Percentiles rank a stretch among this genome's conserved stretches.
Evolutionary conservation across 2,888 invertebrate genomes (phyloP).

Genomic region (Labia minor): DNA sequence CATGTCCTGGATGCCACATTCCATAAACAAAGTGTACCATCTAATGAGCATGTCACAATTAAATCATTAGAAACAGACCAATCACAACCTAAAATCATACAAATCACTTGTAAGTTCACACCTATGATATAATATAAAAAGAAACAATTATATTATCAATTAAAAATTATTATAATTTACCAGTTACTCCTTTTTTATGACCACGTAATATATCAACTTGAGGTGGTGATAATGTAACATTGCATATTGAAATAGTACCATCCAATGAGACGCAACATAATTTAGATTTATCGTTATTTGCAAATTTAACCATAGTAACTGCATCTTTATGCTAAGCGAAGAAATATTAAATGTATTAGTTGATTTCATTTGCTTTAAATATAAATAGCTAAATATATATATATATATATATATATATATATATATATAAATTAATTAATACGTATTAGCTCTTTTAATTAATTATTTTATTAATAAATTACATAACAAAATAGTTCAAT

Average conservation of each 20-base stretch:
- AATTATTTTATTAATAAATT: no score
- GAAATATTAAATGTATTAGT: no score
- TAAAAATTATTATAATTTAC: slow-evolving; percentile 34
- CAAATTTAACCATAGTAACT: slow-evolving; percentile 70
- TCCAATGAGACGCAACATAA: slow-evolving; percentile 72
- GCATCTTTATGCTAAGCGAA: slow-evolving; percentile 52
- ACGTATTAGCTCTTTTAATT: no score
- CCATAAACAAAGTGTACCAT: slow-evolving; percentile 67
- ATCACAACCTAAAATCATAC: slow-evolving; percentile 69
- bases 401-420: no score
- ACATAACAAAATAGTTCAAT: no score
- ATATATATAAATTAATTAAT: slow-evolving; percentile 18
- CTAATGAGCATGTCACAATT: slow-evolving; percentile 64
- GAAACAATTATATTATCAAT: no score
- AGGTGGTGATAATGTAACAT: slow-evolving; percentile 60
- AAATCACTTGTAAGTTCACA: slow-evolving; percentile 26
- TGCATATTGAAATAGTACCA: slow-evolving; percentile 67
- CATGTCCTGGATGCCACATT: slow-evolving; percentile 44
- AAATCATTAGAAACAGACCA: slow-evolving; percentile 81
- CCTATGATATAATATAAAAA: no score
- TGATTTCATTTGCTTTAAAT: no score
- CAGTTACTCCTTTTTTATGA: slow-evolving; percentile 63
- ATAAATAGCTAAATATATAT: no score
- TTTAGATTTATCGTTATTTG: slow-evolving; percentile 69
- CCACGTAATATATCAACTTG: slow-evolving; percentile 61